These are phyloP conservation scores for Dinoponera quadriceps DNA, from an alignment of 1,140 invertebrate genomes.

Conservation along the genomic window DNA sequence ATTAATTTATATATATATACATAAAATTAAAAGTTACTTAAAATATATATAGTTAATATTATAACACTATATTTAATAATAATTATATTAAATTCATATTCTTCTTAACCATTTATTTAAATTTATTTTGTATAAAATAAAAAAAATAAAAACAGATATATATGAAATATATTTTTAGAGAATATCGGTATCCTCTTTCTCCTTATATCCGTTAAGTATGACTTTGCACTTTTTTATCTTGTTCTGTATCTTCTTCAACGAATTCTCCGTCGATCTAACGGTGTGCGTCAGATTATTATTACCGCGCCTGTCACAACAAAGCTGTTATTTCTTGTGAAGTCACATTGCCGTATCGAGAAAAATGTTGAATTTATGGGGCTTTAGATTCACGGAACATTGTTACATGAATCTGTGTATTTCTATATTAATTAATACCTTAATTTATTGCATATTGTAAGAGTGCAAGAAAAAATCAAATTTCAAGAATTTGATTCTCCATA, in stretches of 20 bases:
- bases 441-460: no score
- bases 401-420: neutral
- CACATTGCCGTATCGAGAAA: neutral
- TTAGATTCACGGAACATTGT: neutral
- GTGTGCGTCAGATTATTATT: neutral
- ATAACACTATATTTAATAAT: neutral
- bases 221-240: slow-evolving; percentile 31
- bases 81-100: neutral
- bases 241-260: slow-evolving; percentile 14
- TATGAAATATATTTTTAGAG: neutral
- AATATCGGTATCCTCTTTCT: neutral
- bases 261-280: neutral
- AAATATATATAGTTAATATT: slow-evolving; percentile 16
- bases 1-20: no score
- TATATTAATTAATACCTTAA: no score
- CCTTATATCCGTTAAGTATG: neutral
- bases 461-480: no score
- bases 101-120: neutral
- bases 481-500: no score
- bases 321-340: neutral
- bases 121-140: neutral
- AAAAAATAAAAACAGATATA: neutral
- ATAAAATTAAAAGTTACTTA: neutral
- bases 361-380: neutral
- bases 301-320: slow-evolving; percentile 11